A percentile compares a stretch with the other conserved stretches of the same genome.
Evolutionary conservation across 2,888 invertebrate species (phyloP).

Genomic region (Hypomecis punctinalis): DNA sequence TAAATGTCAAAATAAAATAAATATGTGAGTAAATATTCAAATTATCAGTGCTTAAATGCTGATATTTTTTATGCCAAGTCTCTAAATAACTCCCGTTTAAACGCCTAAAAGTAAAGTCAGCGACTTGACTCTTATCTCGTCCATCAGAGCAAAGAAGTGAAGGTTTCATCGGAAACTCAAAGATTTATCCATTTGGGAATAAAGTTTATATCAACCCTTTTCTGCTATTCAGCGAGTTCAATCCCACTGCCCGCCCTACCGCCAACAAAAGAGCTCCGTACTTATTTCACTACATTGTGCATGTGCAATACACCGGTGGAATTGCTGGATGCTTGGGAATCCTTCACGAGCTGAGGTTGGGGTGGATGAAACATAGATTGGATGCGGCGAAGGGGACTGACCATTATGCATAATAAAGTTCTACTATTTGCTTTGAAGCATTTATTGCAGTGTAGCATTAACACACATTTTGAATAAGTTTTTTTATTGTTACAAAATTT

Average conservation of each 20-base stretch:
- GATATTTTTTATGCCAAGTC: too few relatives aligned
- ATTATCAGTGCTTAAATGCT: too few relatives aligned
- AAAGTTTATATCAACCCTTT: conserved; percentile 21
- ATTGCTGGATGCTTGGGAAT: conserved; percentile 66
- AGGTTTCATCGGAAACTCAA: not conserved
- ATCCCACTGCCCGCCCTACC: conserved; percentile 8
- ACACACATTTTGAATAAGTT: too few relatives aligned
- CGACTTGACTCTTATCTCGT: too few relatives aligned
- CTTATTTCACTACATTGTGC: conserved; percentile 66
- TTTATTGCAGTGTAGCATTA: too few relatives aligned
- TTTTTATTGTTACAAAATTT: too few relatives aligned
- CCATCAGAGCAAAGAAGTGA: too few relatives aligned
- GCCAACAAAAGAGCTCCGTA: conserved; percentile 55
- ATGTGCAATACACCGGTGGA: conserved; percentile 62
- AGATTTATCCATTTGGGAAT: conserved; percentile 24
- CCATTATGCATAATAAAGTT: conserved; percentile 39
- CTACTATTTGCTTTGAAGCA: not conserved
- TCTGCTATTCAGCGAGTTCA: conserved; percentile 18
- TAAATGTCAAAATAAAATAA: too few relatives aligned
- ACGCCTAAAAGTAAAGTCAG: too few relatives aligned
- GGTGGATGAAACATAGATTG: conserved; percentile 60
- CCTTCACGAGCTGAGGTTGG: conserved; percentile 70
- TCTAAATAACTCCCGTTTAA: too few relatives aligned
- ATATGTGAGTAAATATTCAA: too few relatives aligned
- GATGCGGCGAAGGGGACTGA: conserved; percentile 72